Evolutionary conservation across 2,888 invertebrate species (phyloP).

Genomic region (Drosophila borborema): DNA sequence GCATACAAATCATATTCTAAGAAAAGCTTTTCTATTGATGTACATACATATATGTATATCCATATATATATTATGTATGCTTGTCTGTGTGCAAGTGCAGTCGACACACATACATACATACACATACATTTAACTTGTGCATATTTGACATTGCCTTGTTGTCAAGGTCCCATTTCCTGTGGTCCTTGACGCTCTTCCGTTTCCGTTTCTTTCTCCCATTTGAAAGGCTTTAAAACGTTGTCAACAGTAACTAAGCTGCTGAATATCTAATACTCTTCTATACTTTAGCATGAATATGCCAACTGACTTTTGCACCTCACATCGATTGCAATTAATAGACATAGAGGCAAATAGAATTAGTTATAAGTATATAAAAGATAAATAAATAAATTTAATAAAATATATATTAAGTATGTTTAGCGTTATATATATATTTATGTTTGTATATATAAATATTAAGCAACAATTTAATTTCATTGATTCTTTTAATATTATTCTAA

Average conservation of each 20-base stretch:
- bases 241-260: background rate
- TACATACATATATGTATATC: background rate
- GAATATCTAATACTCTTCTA: slow-evolving; percentile 9
- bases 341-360: too few species aligned
- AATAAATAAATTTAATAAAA: too few species aligned
- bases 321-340: background rate
- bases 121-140: slow-evolving; percentile 5
- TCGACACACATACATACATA: slow-evolving; percentile 3
- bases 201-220: slow-evolving; percentile 6
- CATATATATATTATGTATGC: background rate
- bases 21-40: too few species aligned
- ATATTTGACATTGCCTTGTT: slow-evolving; percentile 23
- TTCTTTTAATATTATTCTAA: too few species aligned
- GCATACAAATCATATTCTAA: background rate
- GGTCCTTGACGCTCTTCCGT: slow-evolving; percentile 15
- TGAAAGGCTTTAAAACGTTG: slow-evolving; percentile 17
- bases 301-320: background rate
- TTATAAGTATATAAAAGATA: too few species aligned
- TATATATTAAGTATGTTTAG: too few species aligned
- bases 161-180: slow-evolving; percentile 17
- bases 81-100: background rate
- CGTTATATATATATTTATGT: too few species aligned
- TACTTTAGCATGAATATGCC: background rate
- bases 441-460: too few species aligned
- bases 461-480: too few species aligned